Evolutionary conservation across 2,113 vertebrate species (phyloP).

Genomic region (Ammodytes dubius): DNA sequence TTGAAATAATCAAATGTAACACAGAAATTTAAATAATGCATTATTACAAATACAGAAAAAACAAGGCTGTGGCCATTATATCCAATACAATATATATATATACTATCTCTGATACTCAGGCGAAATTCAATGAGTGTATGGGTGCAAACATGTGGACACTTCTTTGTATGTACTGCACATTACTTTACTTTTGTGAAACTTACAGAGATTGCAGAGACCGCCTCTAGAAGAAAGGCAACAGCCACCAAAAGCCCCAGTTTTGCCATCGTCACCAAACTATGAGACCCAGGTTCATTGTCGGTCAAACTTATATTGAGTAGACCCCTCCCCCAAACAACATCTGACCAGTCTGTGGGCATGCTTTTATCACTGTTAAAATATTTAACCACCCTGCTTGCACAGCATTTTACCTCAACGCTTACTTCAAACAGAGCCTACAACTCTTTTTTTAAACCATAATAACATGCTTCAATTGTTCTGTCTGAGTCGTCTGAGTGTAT

Average conservation of each 20-base stretch:
- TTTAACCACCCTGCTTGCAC: neutral
- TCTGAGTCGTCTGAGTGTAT: too few species aligned
- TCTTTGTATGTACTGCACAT: too few species aligned
- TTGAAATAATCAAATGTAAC: neutral
- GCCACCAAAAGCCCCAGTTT: slow-evolving; percentile 77
- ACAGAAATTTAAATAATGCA: neutral
- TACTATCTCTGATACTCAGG: too few species aligned
- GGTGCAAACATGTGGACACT: too few species aligned
- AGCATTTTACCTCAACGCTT: neutral
- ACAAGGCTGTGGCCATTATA: neutral
- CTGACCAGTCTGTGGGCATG: neutral
- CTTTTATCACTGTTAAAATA: slow-evolving; percentile 42
- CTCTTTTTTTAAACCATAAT: too few species aligned
- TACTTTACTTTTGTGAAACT: slow-evolving; percentile 40
- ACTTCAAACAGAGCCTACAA: neutral
- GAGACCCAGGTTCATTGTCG: neutral
- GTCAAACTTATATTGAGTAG: slow-evolving; percentile 62
- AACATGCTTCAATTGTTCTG: too few species aligned
- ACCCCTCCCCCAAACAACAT: slow-evolving; percentile 38
- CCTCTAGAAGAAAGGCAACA: slow-evolving; percentile 77
- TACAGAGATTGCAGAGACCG: slow-evolving; percentile 78
- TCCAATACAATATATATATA: too few species aligned
- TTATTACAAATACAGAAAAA: neutral
- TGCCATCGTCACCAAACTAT: slow-evolving; percentile 76
- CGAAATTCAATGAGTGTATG: too few species aligned